Evolutionary conservation across 2,113 vertebrate genomes (phyloP).

Genomic region (Mastomys natalensis): DNA sequence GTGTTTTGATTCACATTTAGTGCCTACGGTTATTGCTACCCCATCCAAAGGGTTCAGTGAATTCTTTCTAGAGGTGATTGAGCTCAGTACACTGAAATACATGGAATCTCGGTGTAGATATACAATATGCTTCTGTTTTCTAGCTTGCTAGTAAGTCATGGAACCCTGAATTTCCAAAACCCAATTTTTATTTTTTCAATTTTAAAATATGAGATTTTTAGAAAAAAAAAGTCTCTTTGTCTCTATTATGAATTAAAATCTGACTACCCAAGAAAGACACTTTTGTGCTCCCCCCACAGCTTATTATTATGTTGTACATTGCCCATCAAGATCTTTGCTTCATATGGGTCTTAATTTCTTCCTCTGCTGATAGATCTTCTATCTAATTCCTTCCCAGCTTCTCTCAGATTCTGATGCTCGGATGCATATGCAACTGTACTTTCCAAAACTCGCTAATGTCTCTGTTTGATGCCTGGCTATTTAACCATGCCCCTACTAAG

Average conservation of each 20-base stretch:
- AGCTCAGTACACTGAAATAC: not conserved
- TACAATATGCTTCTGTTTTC: not conserved
- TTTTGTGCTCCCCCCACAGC: not conserved
- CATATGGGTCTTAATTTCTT: conserved; percentile 22
- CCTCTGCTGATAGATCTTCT: not conserved
- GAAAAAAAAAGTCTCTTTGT: not conserved
- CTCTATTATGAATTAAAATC: not conserved
- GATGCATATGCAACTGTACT: not conserved
- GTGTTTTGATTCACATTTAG: not conserved
- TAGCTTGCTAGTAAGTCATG: not conserved
- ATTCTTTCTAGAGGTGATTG: not conserved
- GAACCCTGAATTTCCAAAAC: not conserved
- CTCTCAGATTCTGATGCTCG: not conserved
- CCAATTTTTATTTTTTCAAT: conserved; percentile 34
- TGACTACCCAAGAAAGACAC: not conserved
- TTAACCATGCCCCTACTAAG: not conserved
- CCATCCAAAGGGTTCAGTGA: not conserved
- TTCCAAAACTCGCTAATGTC: not conserved
- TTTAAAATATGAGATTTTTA: not conserved
- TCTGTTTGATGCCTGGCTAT: not conserved
- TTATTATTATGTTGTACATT: not conserved
- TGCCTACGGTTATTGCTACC: not conserved
- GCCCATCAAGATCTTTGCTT: not conserved
- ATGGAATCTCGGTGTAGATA: not conserved
- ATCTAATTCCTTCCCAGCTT: not conserved